Conservation (phyloP, 1,140 invertebrate genomes). For the Pollicipes pollicipes region DNA sequence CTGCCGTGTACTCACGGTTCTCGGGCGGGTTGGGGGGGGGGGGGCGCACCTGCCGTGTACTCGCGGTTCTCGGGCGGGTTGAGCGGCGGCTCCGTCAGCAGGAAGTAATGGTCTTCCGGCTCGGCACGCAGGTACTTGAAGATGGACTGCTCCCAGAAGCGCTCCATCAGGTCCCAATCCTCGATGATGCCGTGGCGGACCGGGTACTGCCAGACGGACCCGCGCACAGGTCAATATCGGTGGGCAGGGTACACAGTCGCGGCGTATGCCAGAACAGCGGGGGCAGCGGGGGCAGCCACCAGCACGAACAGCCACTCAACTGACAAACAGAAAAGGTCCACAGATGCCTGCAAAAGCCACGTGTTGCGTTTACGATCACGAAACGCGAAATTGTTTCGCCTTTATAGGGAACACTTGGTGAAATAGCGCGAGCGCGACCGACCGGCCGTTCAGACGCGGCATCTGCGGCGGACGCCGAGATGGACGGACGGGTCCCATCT, state of each 20-base stretch:
- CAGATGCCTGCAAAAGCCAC: no score
- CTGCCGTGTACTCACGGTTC: no score
- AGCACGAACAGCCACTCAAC: conserved; percentile 5
- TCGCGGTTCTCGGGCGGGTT: conserved; percentile 99
- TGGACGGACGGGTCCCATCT: no score
- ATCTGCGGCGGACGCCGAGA: no score
- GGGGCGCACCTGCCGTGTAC: conserved; percentile 82
- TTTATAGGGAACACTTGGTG: no score
- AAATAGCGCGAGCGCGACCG: no score
- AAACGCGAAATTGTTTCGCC: no score
- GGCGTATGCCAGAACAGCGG: conserved; percentile 9
- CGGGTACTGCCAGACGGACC: conserved; percentile 55
- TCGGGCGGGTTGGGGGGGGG: no score
- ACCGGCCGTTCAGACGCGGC: no score
- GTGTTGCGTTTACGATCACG: no score
- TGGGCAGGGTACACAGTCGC: no score
- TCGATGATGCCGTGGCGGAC: conserved; percentile 97
- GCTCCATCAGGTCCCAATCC: conserved; percentile 99
- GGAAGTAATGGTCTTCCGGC: conserved; percentile 97
- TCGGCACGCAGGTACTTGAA: conserved; percentile 97
- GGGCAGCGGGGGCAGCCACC: not conserved
- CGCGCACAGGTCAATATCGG: not conserved
- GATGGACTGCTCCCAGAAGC: conserved; percentile 95
- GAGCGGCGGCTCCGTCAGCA: conserved; percentile 95
- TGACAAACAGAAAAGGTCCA: conserved; percentile 7